Evolutionary conservation across 2,113 vertebrate species (phyloP).

Genomic region (Glareola pratincola): DNA sequence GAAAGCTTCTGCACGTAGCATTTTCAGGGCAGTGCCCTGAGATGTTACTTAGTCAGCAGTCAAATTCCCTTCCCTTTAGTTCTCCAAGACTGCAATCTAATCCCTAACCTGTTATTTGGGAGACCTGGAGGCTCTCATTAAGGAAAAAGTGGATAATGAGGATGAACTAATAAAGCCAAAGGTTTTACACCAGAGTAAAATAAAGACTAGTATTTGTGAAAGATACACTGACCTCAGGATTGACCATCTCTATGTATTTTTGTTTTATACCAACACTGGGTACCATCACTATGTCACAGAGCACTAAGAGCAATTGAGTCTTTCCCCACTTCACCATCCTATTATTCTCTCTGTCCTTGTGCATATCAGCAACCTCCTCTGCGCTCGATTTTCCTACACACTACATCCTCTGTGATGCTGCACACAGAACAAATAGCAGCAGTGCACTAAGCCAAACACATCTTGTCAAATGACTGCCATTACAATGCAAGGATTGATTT

Average conservation of each 20-base stretch:
- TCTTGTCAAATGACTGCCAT: conserved; percentile 56
- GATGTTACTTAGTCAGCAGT: background rate
- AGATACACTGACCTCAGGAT: background rate
- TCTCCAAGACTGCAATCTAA: background rate
- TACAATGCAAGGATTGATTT: conserved; percentile 68
- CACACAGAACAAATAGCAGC: conserved; percentile 58
- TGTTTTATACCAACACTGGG: background rate
- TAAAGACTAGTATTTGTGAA: background rate
- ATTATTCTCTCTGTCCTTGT: conserved; percentile 7
- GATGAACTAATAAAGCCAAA: background rate
- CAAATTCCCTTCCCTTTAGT: rapidly evolving
- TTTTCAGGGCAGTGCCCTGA: background rate
- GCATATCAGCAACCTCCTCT: background rate
- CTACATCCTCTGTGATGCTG: background rate
- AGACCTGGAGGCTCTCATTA: background rate
- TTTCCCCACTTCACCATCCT: background rate
- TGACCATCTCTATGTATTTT: conserved; percentile 12
- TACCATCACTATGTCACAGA: conserved; percentile 6
- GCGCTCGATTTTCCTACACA: conserved; percentile 25
- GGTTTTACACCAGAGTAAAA: background rate
- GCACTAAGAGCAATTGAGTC: background rate
- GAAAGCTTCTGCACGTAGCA: background rate
- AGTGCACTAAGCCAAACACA: conserved; percentile 64
- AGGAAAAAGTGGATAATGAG: background rate
- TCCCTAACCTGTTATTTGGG: background rate